Evolutionary conservation across 2,797 vertebrate genomes (phyloP), one percentile per base, ranked within the genome.

Genomic region (Amphiprion clarkii): DNA sequence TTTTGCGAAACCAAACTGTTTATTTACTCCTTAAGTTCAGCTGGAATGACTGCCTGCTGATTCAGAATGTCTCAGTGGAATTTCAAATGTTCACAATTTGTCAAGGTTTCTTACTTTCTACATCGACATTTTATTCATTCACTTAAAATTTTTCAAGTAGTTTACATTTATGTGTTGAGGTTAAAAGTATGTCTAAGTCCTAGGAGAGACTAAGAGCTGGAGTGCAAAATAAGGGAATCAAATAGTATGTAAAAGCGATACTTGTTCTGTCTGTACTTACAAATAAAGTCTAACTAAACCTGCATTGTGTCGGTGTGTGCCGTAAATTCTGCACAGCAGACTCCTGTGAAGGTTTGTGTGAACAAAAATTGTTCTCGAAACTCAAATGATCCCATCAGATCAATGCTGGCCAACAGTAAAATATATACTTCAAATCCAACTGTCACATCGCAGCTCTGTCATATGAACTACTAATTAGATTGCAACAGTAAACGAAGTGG

Each of bases 241-340:
- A 31, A 36, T 52, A 23, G 8, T 31, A 39, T 76, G 5, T 21
- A 46, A 76, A 61, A 63, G 70, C 16, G 42, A 52, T 68, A 60
- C 46, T 67, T 82, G 78, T 79, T 84, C 71, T 72, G 23, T 84
- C 68, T 90, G 73, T 87, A 79, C 85, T 83, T 68, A 79, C 36
- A 68, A 92, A 90, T 89, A 89, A 90, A 89, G 51, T 70, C 60
- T 25, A 66, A 77, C 56, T 71, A 53, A 83, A 71, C 58, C 58
- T 21, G 25, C 5, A 3, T 3, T 33, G 67, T 74, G 56, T 62
- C 13, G 17, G 40, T 71, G 55, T 77, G 61, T 1, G 0, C 49
- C 1, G 0, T 9, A 7, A 66, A 5, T 73, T 72, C 0, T 53
- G 12, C 16, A 29, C 49, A 23, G 49, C 11, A 23, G n/a, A 9